Evolutionary conservation across 2,797 vertebrate genomes (phyloP), one percentile per base, ranked within the genome.

Genomic region (Enteromius unitaeniatus): DNA sequence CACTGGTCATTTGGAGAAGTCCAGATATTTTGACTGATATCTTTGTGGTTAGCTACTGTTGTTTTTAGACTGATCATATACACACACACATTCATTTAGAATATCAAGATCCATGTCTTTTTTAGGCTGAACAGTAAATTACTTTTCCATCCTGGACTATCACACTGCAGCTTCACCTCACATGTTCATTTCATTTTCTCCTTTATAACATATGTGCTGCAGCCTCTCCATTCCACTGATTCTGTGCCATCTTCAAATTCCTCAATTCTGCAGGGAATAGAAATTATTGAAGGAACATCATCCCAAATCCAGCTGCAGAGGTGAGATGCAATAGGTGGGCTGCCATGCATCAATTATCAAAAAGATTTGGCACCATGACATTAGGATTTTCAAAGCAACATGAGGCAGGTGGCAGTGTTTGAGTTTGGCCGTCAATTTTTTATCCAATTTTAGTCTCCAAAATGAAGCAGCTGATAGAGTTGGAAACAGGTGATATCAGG

Each of bases 21-120:
- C 21, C 23, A 76, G 34, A 83, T 76, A 34, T 31, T 68, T 76
- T 70, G 34, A 86, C 49, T 74, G 15, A 64, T 70, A 83, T 83
- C 68, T 65, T 28, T 79, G 47, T 40, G 37, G 53, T 78, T 31
- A 82, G 34, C 34, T 72, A 49, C 40, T 23, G 21, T 37, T 49
- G 34, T 34, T 78, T 21, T 68, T 65, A 49, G 37, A 62, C 7
- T n/a, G 40, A 73, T 64, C 42, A 82, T 37, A 70, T 31, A 45
- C 42, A 45, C 42, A 45, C 42, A 45, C 11, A 45, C 42, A 45
- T 58, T 40, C 6, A 17, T 9, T 1, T 37, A 60, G 55, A 73
- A 51, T 51, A 73, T 51, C n/a, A 26, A 42, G 37, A 62, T 42
- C n/a, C 13, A 28, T 62, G 74, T 42, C 14, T 60, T 23, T n/a